Evolutionary conservation across 2,888 invertebrate genomes (phyloP), one percentile per base, ranked within the genome.

Genomic region (Aelia acuminata): DNA sequence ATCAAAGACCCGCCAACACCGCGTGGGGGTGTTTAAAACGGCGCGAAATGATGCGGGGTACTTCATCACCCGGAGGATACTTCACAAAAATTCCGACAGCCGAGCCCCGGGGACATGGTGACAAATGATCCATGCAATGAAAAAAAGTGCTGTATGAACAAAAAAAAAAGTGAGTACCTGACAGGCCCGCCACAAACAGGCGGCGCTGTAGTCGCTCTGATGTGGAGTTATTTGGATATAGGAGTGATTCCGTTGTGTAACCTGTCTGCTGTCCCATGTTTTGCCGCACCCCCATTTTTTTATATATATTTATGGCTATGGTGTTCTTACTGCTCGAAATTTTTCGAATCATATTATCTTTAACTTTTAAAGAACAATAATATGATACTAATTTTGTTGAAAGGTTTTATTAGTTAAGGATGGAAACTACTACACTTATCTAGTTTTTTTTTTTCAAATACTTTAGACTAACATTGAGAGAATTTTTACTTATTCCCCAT

Each of bases 71-170:
- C 63, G 2, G 11, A 2, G 70, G 47, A 86, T 86, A 86, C 86
- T 86, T 86, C 63, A 86, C 86, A 86, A 63, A 86, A 86, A 86
- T 80, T 86, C 50, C 86, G 86, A 85, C 50, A 80, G 26, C 39
- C 85, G 22, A 39, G 50, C n/a, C 35, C n/a, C n/a, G 35, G 86
- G 86, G 86, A 63, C 86, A 47, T 26, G 63, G n/a, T 86, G 86
- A 86, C 53, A 86, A 86, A 86, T 86, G 86, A 86, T 86, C 53
- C 47, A 80, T 80, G 39, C 43, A 20, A 80, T 43, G 75, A 80
- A 80, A 43, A 43, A 43, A 80, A 20, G 75, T 22, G 75, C n/a
- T n/a, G n/a, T n/a, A n/a, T n/a, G n/a, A n/a, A n/a, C n/a, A 43
- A 80, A 80, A 43, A 80, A 80, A 80, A 80, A 80, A 80, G 39